Evolutionary conservation across 2,113 vertebrate genomes (phyloP).

Genomic region (human): GRCh38 chr3:179193501-179194000

Average conservation of each 20-base stretch:
- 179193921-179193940: slow-evolving; percentile 24
- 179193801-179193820: slow-evolving; percentile 11
- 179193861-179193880: slow-evolving; percentile 33
- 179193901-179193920: neutral
- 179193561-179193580: neutral
- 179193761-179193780: neutral
- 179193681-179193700: neutral
- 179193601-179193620: neutral
- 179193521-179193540: neutral
- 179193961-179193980: slow-evolving; percentile 9
- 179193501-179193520: neutral
- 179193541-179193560: neutral
- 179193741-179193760: neutral
- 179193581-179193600: slow-evolving; percentile 9
- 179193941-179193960: neutral
- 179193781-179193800: neutral
- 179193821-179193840: neutral
- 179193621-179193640: neutral
- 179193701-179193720: neutral
- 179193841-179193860: neutral
- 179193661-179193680: neutral
- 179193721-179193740: slow-evolving; percentile 42
- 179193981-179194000: slow-evolving; percentile 37
- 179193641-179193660: neutral
- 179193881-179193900: slow-evolving; percentile 4